Base-by-base conservation (phyloP, 92 coral and sea anemone species). In the Nematostella vectensis region DNA sequence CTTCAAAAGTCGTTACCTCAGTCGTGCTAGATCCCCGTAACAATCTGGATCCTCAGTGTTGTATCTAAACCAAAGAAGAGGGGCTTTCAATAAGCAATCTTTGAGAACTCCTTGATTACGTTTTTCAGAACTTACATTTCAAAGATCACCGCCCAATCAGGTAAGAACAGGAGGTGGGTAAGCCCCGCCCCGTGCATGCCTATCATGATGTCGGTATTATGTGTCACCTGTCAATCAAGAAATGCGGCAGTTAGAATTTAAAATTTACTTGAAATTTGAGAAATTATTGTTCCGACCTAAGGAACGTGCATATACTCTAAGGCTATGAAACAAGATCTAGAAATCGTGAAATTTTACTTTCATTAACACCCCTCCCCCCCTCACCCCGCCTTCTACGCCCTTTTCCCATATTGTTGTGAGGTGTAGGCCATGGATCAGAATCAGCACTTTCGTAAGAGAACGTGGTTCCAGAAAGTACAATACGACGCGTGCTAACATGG, bases 131-230 rank as follows among this genome's bases (percentile, higher is more conserved):
- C 94, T 73, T 78, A 83, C 94, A 83, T 48, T 69, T 83, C 94
- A 65, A 83, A 78, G n/a, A 79, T 59, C 25, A 69, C 86, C 4
- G 94, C 94, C 94, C 94, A 83, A 59, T 83, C 94, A 23, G 94
- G 94, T 27, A 83, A 62, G 40, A 83, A 83, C 48, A 83, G 61
- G 30, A 68, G 63, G 62, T 83, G 86, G 9, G 94, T 74, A 29
- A 83, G 74, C 1, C 94, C 94, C 47, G 94, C 85, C 9, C 94
- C 94, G 50, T 78, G 94, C 62, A 83, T 83, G 15, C 94, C 94
- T 59, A 83, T 78, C 38, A 83, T 74, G 37, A 83, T 83, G 57
- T 83, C 94, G 3, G 94, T 57, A 48, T 83, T 83, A 43, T 78
- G 76, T 4, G 94, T 78, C 36, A 79, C 68, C 86, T 83, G 67